Conservation (phyloP, 2,113 vertebrate species). For the Myodes glareolus region DNA sequence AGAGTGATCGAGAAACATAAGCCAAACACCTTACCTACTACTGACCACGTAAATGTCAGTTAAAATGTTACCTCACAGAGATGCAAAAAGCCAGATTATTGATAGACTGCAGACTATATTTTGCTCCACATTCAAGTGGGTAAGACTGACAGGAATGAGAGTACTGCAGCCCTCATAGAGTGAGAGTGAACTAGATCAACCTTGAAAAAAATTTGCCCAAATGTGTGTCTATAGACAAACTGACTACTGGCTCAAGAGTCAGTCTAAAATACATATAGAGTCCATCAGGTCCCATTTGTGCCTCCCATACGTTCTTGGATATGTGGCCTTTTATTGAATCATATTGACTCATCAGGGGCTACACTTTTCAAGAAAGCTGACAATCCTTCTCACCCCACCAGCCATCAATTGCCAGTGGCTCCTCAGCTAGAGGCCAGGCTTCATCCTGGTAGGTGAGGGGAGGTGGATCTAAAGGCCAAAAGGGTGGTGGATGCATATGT, state of each 20-base stretch:
- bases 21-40: not conserved
- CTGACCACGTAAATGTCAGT: not conserved
- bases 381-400: too few relatives aligned
- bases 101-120: not conserved
- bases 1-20: not conserved
- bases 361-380: not conserved
- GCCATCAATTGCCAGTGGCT: too few relatives aligned
- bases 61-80: not conserved
- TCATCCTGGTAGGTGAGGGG: too few relatives aligned
- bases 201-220: not conserved
- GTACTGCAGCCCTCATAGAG: not conserved
- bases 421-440: too few relatives aligned
- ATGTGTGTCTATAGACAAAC: not conserved
- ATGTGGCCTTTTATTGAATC: not conserved
- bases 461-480: too few relatives aligned
- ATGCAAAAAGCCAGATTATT: not conserved
- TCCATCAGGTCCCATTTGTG: not conserved
- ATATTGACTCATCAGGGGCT: not conserved
- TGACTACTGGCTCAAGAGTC: not conserved
- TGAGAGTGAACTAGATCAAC: not conserved
- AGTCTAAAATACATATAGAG: not conserved
- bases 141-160: not conserved
- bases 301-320: not conserved
- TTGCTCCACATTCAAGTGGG: not conserved
- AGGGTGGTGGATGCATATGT: too few relatives aligned